Evolutionary conservation across 2,888 invertebrate genomes (phyloP).

Genomic region (Pyrrhosoma nymphula): DNA sequence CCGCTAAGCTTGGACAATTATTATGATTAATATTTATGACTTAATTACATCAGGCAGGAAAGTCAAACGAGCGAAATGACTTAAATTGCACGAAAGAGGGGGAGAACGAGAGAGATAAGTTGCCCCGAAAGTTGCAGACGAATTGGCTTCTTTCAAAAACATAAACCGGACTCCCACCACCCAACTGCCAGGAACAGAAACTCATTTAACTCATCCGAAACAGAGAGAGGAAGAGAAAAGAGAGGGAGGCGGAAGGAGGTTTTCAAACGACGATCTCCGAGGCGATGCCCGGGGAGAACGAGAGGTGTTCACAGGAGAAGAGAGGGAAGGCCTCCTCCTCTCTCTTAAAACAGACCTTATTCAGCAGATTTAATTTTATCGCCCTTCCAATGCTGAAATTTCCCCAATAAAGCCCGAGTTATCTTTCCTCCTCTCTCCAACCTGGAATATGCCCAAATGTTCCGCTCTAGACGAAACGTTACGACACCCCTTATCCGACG

Average conservation of each 20-base stretch:
- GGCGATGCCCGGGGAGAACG: not conserved
- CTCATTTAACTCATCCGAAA: not conserved
- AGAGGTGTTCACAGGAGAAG: not conserved
- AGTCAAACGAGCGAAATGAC: not conserved
- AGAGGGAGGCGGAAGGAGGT: not conserved
- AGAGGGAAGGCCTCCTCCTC: too few species aligned
- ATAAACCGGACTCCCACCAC: not conserved
- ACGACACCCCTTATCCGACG: not conserved
- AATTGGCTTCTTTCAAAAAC: not conserved
- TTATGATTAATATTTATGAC: not conserved
- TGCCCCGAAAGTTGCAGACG: not conserved
- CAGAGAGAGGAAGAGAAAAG: not conserved
- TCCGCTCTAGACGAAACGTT: not conserved
- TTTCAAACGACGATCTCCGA: not conserved
- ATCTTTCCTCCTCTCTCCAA: not conserved
- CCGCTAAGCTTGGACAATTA: not conserved
- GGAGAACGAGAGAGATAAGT: not conserved
- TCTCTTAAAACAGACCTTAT: not conserved
- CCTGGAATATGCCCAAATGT: slow-evolving; percentile 32
- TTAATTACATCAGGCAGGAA: not conserved
- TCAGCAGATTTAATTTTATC: slow-evolving; percentile 31
- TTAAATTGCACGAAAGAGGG: not conserved
- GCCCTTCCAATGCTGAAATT: not conserved
- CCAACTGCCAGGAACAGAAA: not conserved
- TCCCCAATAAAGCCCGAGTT: slow-evolving; percentile 5